These are phyloP conservation scores for Nixonia krombeini DNA, from an alignment of 1,140 invertebrate species.

Conservation along the genomic window DNA sequence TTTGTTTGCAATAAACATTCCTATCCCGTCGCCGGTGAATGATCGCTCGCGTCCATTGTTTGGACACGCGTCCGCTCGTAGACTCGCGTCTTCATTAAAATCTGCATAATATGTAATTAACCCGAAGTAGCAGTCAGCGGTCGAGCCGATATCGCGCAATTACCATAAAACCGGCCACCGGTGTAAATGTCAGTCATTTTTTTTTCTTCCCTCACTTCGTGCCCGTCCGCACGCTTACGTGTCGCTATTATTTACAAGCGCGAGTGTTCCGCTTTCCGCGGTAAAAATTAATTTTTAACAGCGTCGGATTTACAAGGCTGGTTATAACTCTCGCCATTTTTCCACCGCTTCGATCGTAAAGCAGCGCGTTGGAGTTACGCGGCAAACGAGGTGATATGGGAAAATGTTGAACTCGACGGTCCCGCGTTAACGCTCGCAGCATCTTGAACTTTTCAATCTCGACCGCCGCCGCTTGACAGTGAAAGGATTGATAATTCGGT, in stretches of 20 bases:
- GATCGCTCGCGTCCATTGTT: no score
- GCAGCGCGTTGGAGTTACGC: neutral
- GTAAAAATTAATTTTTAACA: conserved; percentile 1
- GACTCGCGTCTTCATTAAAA: neutral
- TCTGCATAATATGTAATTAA: no score
- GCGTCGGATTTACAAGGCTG: neutral
- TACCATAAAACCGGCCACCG: neutral
- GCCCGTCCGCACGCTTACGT: neutral
- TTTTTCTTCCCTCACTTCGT: neutral
- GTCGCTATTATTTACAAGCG: neutral
- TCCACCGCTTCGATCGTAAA: neutral
- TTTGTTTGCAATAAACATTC: no score
- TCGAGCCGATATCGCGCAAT: no score
- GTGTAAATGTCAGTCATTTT: neutral
- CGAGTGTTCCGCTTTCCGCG: neutral
- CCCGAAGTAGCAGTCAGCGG: no score
- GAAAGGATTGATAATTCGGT: neutral
- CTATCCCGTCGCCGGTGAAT: no score
- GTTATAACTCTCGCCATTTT: conserved; percentile 2
- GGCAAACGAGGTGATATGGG: neutral
- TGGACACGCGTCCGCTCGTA: no score
- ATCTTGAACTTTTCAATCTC: conserved; percentile 6
- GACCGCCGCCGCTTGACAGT: no score
- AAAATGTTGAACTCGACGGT: conserved; percentile 2
- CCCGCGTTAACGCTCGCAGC: neutral